Evolutionary conservation across 2,888 invertebrate species (phyloP).

Genomic region (Drosophila sordidula): DNA sequence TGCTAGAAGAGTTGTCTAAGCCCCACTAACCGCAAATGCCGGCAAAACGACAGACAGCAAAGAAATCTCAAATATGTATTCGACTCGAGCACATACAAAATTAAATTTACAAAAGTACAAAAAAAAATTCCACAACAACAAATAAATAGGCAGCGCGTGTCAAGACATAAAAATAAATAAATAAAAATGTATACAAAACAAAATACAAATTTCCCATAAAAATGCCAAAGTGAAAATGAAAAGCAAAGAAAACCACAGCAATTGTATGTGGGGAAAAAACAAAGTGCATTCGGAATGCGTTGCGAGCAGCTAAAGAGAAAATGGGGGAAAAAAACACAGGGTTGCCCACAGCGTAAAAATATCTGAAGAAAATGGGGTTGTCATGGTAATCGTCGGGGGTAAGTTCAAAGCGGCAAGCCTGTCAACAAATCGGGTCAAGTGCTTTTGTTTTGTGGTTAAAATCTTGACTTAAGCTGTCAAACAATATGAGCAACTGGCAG

Average conservation of each 20-base stretch:
- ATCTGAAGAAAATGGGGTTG: conserved; percentile 26
- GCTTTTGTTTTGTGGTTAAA: conserved; percentile 19
- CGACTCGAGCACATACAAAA: conserved; percentile 61
- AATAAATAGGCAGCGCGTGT: conserved; percentile 44
- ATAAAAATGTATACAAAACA: background rate
- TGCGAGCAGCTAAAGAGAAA: background rate
- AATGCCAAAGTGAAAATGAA: conserved; percentile 23
- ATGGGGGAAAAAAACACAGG: background rate
- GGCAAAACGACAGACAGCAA: conserved; percentile 25
- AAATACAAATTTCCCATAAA: conserved; percentile 7
- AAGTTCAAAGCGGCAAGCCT: conserved; percentile 16
- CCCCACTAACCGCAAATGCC: conserved; percentile 40
- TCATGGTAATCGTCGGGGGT: conserved; percentile 18
- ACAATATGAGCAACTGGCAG: conserved; percentile 6
- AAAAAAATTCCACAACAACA: conserved; percentile 21
- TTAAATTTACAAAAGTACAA: conserved; percentile 51
- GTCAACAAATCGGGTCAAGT: conserved; percentile 46
- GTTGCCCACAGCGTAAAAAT: conserved; percentile 1
- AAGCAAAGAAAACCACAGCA: conserved; percentile 17
- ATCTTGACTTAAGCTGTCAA: conserved; percentile 10
- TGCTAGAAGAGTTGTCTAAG: conserved; percentile 57
- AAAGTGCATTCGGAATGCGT: conserved; percentile 59
- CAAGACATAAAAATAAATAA: conserved; percentile 37
- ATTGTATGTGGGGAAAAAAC: conserved; percentile 4
- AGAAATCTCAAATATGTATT: conserved; percentile 73